Base-by-base conservation (phyloP, 2,113 vertebrate species). In the Parotia lawesii region DNA sequence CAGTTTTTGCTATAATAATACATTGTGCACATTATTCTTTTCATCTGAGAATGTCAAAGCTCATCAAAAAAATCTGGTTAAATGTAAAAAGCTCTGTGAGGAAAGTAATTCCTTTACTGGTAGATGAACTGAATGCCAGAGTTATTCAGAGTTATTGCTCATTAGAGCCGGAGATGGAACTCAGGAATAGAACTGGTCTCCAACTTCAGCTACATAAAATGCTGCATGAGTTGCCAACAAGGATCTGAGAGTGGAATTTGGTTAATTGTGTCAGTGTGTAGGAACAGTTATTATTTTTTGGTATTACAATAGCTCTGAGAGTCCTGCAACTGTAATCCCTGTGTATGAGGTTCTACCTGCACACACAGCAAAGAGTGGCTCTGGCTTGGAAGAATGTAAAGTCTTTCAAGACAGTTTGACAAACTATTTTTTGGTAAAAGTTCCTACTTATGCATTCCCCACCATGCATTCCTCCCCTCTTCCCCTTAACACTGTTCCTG, bases 241-340 rank as follows among this genome's bases (percentile, higher is more conserved):
- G 80, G 94, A 94, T 91, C 81, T 85, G 62, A 62, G 29, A 96
- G 67, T 87, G 89, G 93, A 95, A 93, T 94, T 95, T 85, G 82
- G 89, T 87, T 92, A 87, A 91, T 92, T 93, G 90, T 94, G 88
- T 94, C 85, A 62, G 64, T 80, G 67, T 95, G 93, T 87, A 94
- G 67, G 74, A 95, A 89, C 24, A 3, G 54, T 92, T 72, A 31
- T 31, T 86, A 81, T 51, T 87, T 93, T 87, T 37, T 70, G 67
- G 88, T 70, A 48, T 70, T 77, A 31, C 72, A 88, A 48, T 40
- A 85, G 85, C 51, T 74, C 67, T 20, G 71, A 40, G 76, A 71
- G 54, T 37, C 60, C 91, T 15, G 8, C 48, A 67, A 12, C 57
- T 40, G 28, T 14, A 45, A 75, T 74, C 28, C 57, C 44, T 40